A percentile compares a stretch with the other conserved stretches of the same genome.
Evolutionary conservation across 2,797 vertebrate genomes (phyloP).

Genomic region (Pterois miles): DNA sequence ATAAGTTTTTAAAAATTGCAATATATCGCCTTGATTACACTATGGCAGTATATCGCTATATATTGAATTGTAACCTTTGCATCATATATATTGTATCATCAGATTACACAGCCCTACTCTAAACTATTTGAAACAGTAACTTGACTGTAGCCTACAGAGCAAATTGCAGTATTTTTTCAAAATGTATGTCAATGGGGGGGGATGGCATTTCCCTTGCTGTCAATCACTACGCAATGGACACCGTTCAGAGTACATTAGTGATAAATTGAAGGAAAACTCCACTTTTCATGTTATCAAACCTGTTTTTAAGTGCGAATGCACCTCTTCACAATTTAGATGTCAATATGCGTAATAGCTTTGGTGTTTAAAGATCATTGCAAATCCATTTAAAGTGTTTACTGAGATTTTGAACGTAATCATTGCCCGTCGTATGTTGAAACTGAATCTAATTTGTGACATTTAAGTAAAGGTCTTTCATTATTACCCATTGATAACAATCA

Average conservation of each 20-base stretch:
- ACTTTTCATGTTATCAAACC: background rate
- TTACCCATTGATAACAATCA: slow-evolving; percentile 42
- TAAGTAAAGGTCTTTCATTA: slow-evolving; percentile 65
- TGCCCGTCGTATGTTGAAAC: slow-evolving; percentile 24
- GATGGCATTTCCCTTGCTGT: background rate
- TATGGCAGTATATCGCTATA: no score
- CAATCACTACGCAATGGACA: background rate
- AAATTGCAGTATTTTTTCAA: background rate
- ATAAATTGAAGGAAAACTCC: slow-evolving; percentile 14
- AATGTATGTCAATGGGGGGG: background rate
- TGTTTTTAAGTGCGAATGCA: background rate
- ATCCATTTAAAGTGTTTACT: slow-evolving; percentile 58
- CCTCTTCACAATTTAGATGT: slow-evolving; percentile 42
- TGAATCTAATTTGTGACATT: slow-evolving; percentile 70
- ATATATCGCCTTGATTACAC: no score
- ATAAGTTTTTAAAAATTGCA: no score
- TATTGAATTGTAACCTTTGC: no score
- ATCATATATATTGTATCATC: no score
- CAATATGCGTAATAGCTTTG: slow-evolving; percentile 32
- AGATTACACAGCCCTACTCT: background rate
- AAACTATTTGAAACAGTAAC: background rate
- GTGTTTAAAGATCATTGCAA: slow-evolving; percentile 56
- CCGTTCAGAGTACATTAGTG: background rate
- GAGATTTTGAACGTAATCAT: slow-evolving; percentile 35
- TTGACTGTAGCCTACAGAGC: background rate